A percentile compares a stretch with the other conserved stretches of the same genome.
Conservation (phyloP, 2,888 invertebrate genomes). For the Campoletis raptor region DNA sequence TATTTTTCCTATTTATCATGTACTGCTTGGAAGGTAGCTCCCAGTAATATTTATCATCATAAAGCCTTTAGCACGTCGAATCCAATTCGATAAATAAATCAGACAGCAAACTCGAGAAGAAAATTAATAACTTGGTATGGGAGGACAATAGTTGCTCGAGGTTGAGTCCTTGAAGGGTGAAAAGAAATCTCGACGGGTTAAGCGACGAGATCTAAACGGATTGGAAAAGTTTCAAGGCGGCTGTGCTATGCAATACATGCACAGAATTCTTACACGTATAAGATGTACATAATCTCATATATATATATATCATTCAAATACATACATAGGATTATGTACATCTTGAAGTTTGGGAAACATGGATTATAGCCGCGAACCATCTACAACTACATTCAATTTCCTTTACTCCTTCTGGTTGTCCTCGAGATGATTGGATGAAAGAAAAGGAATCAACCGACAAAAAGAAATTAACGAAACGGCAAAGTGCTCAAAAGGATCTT, state of each 20-base stretch:
- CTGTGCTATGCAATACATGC: neutral
- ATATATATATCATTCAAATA: slow-evolving; percentile 7
- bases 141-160: slow-evolving; percentile 33
- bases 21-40: neutral
- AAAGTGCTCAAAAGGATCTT: slow-evolving; percentile 14
- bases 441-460: slow-evolving; percentile 8
- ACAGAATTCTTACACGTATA: neutral
- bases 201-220: slow-evolving; percentile 39
- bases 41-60: slow-evolving; percentile 11
- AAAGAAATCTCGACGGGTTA: slow-evolving; percentile 30
- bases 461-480: slow-evolving; percentile 5
- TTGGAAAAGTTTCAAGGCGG: slow-evolving; percentile 38
- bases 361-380: slow-evolving; percentile 33
- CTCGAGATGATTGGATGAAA: slow-evolving; percentile 32
- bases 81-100: slow-evolving; percentile 28
- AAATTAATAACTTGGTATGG: slow-evolving; percentile 34
- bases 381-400: slow-evolving; percentile 41
- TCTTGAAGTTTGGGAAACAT: slow-evolving; percentile 21
- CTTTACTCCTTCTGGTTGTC: slow-evolving; percentile 23
- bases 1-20: neutral
- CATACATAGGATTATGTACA: neutral
- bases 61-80: slow-evolving; percentile 10
- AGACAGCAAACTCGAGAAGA: neutral
- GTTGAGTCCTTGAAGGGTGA: slow-evolving; percentile 23
- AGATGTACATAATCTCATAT: neutral